A percentile compares a stretch with the other conserved stretches of the same genome.
Evolutionary conservation across 1,140 invertebrate species (phyloP).

Genomic region (Heliconius congener): DNA sequence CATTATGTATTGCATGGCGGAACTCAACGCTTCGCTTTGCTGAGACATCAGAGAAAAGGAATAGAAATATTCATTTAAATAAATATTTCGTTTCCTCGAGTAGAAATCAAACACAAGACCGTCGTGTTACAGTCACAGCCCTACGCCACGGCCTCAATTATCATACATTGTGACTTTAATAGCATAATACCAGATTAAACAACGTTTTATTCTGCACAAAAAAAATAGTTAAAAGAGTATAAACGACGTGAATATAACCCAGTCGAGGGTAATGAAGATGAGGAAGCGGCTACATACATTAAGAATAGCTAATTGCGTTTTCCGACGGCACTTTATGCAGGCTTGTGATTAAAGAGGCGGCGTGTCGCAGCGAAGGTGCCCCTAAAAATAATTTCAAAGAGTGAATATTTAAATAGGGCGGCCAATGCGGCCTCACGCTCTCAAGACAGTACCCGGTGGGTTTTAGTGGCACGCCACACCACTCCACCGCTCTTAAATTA

Average conservation of each 20-base stretch:
- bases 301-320: conserved; percentile 49
- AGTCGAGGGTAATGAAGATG: conserved; percentile 24
- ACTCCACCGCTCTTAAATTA: conserved; percentile 50
- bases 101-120: too few species aligned
- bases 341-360: conserved; percentile 51
- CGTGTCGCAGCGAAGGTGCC: conserved; percentile 42
- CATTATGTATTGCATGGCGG: too few species aligned
- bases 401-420: conserved; percentile 66
- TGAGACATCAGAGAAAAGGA: too few species aligned
- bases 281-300: conserved; percentile 37
- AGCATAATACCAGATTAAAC: conserved; percentile 16
- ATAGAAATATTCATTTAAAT: too few species aligned
- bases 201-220: background rate
- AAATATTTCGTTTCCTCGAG: too few species aligned
- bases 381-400: conserved; percentile 63
- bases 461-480: conserved; percentile 49
- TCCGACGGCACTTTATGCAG: conserved; percentile 48
- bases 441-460: conserved; percentile 53
- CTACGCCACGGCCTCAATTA: too few species aligned
- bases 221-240: conserved; percentile 13
- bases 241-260: conserved; percentile 10
- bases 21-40: too few species aligned
- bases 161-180: background rate
- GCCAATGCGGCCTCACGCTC: conserved; percentile 68
- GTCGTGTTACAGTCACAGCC: too few species aligned